A percentile compares a stretch with the other conserved stretches of the same genome.
Conservation (phyloP, 2,113 vertebrate species). For the Heliornis fulica region DNA sequence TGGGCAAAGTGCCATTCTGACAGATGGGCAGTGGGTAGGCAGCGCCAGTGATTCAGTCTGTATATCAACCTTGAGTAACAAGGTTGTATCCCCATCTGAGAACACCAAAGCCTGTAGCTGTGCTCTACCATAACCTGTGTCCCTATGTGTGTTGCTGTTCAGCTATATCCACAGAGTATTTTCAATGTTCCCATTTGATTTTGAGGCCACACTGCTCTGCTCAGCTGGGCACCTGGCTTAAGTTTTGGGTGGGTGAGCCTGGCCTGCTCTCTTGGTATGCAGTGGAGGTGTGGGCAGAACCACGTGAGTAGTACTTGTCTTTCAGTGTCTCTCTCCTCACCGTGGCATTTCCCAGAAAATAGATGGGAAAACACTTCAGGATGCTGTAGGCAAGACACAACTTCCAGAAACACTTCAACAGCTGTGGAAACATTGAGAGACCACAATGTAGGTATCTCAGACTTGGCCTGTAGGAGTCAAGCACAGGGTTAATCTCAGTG, state of each 20-base stretch:
- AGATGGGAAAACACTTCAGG: neutral
- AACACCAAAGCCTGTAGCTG: neutral
- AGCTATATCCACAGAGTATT: neutral
- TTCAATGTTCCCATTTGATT: neutral
- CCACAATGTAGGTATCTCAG: neutral
- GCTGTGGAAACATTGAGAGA: neutral
- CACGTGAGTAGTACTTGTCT: accelerated
- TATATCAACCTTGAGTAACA: conserved; percentile 37
- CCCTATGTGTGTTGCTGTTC: neutral
- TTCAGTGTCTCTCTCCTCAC: neutral
- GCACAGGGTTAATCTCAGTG: neutral
- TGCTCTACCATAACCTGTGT: neutral
- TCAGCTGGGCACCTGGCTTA: neutral
- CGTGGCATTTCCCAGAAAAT: neutral
- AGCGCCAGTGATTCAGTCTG: conserved; percentile 23
- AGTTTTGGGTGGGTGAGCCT: neutral
- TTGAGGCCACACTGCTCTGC: neutral
- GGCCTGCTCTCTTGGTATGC: neutral
- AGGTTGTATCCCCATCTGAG: conserved; percentile 29
- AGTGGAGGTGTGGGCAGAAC: neutral
- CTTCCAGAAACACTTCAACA: neutral
- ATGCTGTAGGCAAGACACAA: neutral
- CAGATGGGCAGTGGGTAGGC: conserved; percentile 50
- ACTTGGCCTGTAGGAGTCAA: neutral
- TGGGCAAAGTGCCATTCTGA: conserved; percentile 42